Percentiles rank a stretch among this genome's conserved stretches.
These are phyloP conservation scores for Intellagama lesueurii DNA, from an alignment of 2,797 vertebrate genomes.

Conservation along the genomic window DNA sequence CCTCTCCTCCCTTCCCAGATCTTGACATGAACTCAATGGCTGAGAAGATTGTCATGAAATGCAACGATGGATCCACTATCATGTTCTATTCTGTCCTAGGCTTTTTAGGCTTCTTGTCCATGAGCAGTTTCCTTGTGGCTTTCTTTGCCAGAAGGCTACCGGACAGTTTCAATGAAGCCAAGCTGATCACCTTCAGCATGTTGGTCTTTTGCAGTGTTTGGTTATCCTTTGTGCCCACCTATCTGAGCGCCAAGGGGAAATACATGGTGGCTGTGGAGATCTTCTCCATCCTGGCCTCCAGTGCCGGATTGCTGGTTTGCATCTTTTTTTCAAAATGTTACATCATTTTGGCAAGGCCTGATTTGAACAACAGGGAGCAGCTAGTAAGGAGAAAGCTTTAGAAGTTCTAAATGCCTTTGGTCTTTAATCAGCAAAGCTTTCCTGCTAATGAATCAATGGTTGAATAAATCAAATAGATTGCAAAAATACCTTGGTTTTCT, in stretches of 20 bases:
- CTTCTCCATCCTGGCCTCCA: too few species aligned
- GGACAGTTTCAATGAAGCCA: conserved; percentile 1
- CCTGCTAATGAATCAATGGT: too few species aligned
- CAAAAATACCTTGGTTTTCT: too few species aligned
- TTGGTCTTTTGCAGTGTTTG: too few species aligned
- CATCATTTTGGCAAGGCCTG: not conserved
- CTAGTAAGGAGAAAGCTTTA: not conserved
- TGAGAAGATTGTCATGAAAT: not conserved
- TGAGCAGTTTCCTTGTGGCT: not conserved
- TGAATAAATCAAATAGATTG: too few species aligned
- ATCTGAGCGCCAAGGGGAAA: too few species aligned
- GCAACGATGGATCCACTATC: not conserved
- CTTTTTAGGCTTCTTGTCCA: not conserved
- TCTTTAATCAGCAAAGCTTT: too few species aligned
- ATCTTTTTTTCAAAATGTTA: not conserved
- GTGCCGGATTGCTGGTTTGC: too few species aligned
- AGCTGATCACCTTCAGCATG: not conserved
- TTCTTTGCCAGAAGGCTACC: too few species aligned
- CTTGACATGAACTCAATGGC: not conserved
- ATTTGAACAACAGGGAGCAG: not conserved
- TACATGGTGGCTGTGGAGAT: too few species aligned
- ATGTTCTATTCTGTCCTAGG: not conserved
- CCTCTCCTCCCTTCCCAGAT: too few species aligned
- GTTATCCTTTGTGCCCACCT: too few species aligned
- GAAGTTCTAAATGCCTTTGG: not conserved